Percentiles rank a stretch among this genome's conserved stretches.
phyloP scores from a whole-genome alignment of 2,113 vertebrate genomes.

The Cricetomys ansorgei region DNA sequence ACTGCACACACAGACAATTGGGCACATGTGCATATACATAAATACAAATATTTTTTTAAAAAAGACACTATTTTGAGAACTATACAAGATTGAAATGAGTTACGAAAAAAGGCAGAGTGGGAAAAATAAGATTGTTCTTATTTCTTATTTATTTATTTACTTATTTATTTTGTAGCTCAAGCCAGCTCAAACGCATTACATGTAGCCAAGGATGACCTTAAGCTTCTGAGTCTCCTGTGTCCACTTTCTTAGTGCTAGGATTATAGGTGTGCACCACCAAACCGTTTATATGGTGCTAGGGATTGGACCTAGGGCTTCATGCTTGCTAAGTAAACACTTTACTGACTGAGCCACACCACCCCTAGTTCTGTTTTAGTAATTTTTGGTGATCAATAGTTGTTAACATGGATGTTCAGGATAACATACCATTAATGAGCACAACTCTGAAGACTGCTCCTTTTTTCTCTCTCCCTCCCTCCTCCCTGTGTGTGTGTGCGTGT shows the following conservation, averaged over 20 bases:
- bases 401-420: background rate
- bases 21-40: too few relatives aligned
- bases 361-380: background rate
- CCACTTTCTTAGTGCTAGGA: too few relatives aligned
- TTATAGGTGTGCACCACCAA: background rate
- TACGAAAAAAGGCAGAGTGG: background rate
- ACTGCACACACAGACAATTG: background rate
- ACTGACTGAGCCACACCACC: too few relatives aligned
- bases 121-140: background rate
- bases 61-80: background rate
- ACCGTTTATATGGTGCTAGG: too few relatives aligned
- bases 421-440: background rate
- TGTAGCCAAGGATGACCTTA: background rate
- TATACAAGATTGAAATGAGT: background rate
- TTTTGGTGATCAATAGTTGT: background rate
- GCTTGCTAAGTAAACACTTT: background rate
- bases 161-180: background rate
- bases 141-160: background rate
- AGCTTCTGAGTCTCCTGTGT: background rate
- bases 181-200: background rate
- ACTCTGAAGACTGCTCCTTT: background rate
- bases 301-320: background rate
- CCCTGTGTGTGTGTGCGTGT: background rate
- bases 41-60: background rate
- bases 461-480: background rate